Conservation (phyloP, 2,888 invertebrate genomes). For the Lomographa bimaculata region DNA sequence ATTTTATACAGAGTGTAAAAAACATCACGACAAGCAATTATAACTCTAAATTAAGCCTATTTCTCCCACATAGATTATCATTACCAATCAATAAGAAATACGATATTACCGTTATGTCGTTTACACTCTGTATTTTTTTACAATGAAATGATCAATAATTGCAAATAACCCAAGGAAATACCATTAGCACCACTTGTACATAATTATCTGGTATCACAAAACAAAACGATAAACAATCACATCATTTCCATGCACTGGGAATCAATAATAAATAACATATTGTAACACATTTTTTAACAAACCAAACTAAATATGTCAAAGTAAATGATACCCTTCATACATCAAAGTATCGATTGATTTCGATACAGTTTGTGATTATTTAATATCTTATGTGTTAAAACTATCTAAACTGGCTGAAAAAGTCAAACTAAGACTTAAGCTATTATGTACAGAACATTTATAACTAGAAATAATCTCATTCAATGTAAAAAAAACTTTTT, state of each 20-base stretch:
- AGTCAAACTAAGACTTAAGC: slow-evolving; percentile 60
- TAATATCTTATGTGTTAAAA: slow-evolving; percentile 43
- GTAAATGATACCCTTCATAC: slow-evolving; percentile 25
- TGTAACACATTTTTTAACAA: slow-evolving; percentile 40
- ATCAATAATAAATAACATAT: slow-evolving; percentile 48
- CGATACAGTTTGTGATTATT: slow-evolving; percentile 37
- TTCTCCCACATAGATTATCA: no score
- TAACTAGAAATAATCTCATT: slow-evolving; percentile 77
- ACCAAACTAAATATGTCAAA: slow-evolving; percentile 34
- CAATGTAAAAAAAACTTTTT: slow-evolving; percentile 57
- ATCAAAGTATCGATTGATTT: slow-evolving; percentile 1
- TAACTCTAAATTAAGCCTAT: no score
- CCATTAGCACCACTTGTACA: slow-evolving; percentile 47
- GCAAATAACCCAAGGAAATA: slow-evolving; percentile 32
- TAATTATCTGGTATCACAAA: slow-evolving; percentile 46
- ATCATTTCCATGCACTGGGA: slow-evolving; percentile 35
- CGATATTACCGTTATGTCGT: background rate
- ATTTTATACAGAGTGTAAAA: slow-evolving; percentile 3
- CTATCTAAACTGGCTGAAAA: slow-evolving; percentile 58
- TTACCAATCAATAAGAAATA: no score
- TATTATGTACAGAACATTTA: slow-evolving; percentile 74
- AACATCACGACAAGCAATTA: background rate
- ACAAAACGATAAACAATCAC: slow-evolving; percentile 48
- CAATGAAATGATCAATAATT: slow-evolving; percentile 24
- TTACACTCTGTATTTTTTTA: background rate